These are phyloP conservation scores for Peribatodes rhomboidaria DNA, from an alignment of 2,888 invertebrate species.

Conservation along the genomic window DNA sequence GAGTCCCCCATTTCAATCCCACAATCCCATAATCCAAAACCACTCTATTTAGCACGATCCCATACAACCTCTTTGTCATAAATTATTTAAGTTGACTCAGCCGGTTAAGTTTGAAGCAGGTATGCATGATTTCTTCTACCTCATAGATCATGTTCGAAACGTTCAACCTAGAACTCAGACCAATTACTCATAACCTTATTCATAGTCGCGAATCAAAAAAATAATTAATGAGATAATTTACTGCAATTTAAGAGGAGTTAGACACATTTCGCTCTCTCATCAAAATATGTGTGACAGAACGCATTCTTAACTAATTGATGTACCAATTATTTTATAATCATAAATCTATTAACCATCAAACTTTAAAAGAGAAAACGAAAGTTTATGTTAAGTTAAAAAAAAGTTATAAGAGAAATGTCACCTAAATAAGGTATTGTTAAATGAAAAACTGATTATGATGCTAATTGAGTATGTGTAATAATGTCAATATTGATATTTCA, in stretches of 20 bases:
- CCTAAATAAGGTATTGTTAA: too few species aligned
- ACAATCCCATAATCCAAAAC: too few species aligned
- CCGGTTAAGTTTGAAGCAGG: too few species aligned
- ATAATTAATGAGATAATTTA: slow-evolving; percentile 54
- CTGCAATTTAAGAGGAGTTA: slow-evolving; percentile 51
- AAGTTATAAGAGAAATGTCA: not conserved
- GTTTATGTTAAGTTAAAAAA: not conserved
- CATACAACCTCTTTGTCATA: too few species aligned
- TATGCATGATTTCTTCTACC: not conserved
- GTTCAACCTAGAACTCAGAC: slow-evolving; percentile 36
- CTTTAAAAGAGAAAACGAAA: too few species aligned
- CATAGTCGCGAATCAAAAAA: slow-evolving; percentile 45
- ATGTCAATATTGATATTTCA: not conserved
- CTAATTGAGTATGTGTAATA: too few species aligned
- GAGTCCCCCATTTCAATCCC: too few species aligned
- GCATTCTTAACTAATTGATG: not conserved
- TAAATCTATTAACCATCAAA: too few species aligned
- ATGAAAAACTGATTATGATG: too few species aligned
- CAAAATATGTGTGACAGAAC: not conserved
- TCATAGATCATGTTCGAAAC: slow-evolving; percentile 30
- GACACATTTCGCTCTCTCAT: not conserved
- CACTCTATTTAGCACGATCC: too few species aligned
- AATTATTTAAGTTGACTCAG: too few species aligned
- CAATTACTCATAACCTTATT: slow-evolving; percentile 44
- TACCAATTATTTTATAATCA: too few species aligned